Evolutionary conservation across 2,113 vertebrate genomes (phyloP), one percentile per base, ranked within the genome.

Genomic region (Dunckerocampus dactyliophorus): DNA sequence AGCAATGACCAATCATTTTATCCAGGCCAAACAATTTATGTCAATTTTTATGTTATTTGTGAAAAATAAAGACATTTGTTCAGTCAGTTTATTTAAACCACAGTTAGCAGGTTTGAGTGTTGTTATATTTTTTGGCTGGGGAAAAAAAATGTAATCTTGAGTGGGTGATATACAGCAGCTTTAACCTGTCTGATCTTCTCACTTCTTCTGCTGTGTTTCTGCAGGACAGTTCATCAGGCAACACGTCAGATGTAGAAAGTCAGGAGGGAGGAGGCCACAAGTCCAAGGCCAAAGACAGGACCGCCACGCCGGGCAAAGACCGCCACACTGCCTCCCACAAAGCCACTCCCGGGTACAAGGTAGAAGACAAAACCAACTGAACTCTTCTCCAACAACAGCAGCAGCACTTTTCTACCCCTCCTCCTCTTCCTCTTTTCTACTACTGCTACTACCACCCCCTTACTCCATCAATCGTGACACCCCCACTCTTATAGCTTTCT

Each of bases 301-400:
- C 88, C 51, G 85, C 91, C 69, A 89, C 93, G 34, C 90, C 92
- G 14, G 89, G 91, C 83, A 97, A 95, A 91, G 95, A 98, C 88
- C 94, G 94, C 76, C 90, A 80, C 22, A 89, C 91, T 87, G 90
- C 81, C 86, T 91, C 90, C 87, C 92, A 93, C 92, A 98, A 97
- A 90, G 89, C 93, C 87, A 88, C 92, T 82, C 92, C 93, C 84
- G 96, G 95, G 94, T 95, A 98, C 94, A 99, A 99, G 96, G 96
- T 96, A 93, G 97, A 98, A 94, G 95, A 97, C 89, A 98, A 98
- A 95, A 96, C 93, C 91, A 95, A 93, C 93, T 98, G 95, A 98
- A 90, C 80, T 88, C 79, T 90, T 87, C 87, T 91, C 88, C 90
- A 89, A 90, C 90, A 86, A 72, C 85, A 86, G 89, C 88, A 89